Evolutionary conservation across 2,797 vertebrate genomes (phyloP), one percentile per base, ranked within the genome.

Genomic region (Sandelia bainsii): DNA sequence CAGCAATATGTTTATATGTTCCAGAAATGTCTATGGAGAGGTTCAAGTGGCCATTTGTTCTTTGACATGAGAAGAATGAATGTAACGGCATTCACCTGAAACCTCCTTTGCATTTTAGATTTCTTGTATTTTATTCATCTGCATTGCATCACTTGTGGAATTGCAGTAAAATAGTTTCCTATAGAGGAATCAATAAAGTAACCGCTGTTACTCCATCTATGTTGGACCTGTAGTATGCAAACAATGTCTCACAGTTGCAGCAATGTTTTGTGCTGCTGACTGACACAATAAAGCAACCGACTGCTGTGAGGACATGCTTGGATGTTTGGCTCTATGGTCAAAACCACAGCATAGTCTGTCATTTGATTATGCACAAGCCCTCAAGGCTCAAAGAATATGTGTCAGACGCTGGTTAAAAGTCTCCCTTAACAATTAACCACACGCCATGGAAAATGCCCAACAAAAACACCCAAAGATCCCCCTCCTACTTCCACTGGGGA

Each of bases 351-450:
- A 60, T 34, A 80, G 68, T 78, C 86, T 69, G 83, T 86, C 83
- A 87, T 89, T 84, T 85, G 81, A 90, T 92, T 84, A 87, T 66
- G 77, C 79, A 73, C 81, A 50, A 87, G 71, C 85, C 89, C 85
- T 89, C 60, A 34, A 83, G 89, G 82, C 88, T 86, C 84, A 77
- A 88, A 85, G 90, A 92, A 85, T 88, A 86, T 79, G 92, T 93
- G 88, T 93, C 89, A 92, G 92, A 91, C 83, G 25, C 76, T 88
- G 89, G 85, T 91, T 93, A 84, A 87, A 91, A 82, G 80, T 91
- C 90, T 90, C 85, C 85, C 76, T 83, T 85, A 92, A 93, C 91
- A 91, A 91, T 90, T 89, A 94, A 94, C 91, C 92, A 85, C 91
- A 93, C 75, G 65, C 80, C 84, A 86, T 93, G 91, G 91, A 94